Evolutionary conservation across 2,113 vertebrate genomes (phyloP), one percentile per base, ranked within the genome.

Genomic region (Leptobrachium leishanense): DNA sequence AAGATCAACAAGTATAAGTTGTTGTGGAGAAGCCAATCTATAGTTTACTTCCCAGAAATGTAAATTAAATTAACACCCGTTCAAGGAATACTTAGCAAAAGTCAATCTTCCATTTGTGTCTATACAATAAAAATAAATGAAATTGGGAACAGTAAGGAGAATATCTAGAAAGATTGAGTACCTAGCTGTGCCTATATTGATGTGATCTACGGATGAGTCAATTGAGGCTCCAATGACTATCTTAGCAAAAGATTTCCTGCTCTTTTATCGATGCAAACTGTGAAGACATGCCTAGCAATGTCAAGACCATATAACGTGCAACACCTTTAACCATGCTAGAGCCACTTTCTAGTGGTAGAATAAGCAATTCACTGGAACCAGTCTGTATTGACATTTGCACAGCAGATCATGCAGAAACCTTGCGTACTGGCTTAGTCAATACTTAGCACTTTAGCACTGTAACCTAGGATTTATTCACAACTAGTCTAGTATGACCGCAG

Each of bases 201-300:
- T 50, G 46, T 50, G 46, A 8, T 5, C 73, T 66, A 8, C 11
- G 40, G 15, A 74, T 54, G 15, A 64, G 59, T 67, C 64, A 76
- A 69, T 59, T 59, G 55, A 59, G 13, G 42, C 20, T 67, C 54
- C 63, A 12, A 55, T n/a, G 53, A 50, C 50, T 43, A 63, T 42
- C 54, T 40, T 65, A 62, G 54, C 39, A 57, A 76, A 68, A 12
- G 67, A 70, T 77, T 77, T 70, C 68, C 75, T 62, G 67, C 67
- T 70, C 43, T 46, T 44, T 10, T 70, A 59, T 77, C 63, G 68
- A 77, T 76, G 13, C 55, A 68, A 46, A 76, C 4, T 59, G 67
- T 70, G 66, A 70, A 63, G 55, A 77, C 55, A 42, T 54, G 40
- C 20, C 40, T 39, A n/a, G 40, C 63, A 46, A 42, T 57, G 42